These are phyloP conservation scores for Microcebus griseorufus DNA, from an alignment of 2,113 vertebrate genomes.

Conservation along the genomic window DNA sequence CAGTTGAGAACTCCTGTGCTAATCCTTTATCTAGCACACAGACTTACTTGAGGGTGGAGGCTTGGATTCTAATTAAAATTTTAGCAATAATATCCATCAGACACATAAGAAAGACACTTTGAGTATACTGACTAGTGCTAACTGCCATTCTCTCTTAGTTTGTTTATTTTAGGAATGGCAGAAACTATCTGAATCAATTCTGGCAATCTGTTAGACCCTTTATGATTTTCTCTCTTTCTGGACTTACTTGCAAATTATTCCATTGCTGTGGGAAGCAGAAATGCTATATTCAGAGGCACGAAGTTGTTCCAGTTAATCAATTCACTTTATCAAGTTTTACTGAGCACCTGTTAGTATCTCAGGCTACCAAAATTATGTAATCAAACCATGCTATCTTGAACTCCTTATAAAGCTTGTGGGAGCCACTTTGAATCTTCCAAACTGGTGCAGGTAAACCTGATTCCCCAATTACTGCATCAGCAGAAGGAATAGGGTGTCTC, in stretches of 20 bases:
- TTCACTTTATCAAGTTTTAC: not conserved
- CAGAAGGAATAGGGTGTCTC: not conserved
- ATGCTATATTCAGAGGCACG: not conserved
- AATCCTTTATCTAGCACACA: not conserved
- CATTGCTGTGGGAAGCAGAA: not conserved
- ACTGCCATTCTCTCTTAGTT: not conserved
- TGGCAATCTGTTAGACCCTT: not conserved
- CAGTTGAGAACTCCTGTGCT: not conserved
- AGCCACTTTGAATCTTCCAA: not conserved
- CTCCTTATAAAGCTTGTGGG: not conserved
- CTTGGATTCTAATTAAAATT: not conserved
- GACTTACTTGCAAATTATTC: not conserved
- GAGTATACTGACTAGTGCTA: not conserved
- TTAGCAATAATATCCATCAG: not conserved
- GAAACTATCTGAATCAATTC: not conserved
- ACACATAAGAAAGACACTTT: not conserved
- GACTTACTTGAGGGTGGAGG: not conserved
- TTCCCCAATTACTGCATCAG: not conserved
- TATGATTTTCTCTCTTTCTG: not conserved
- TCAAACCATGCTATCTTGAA: not conserved
- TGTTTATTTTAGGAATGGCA: not conserved
- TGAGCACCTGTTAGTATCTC: not conserved
- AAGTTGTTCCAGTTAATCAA: not conserved
- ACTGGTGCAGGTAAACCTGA: not conserved
- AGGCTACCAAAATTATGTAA: not conserved